phyloP scores from a whole-genome alignment of 1,140 invertebrate species.

The Pseudomyrmex gracilis region DNA sequence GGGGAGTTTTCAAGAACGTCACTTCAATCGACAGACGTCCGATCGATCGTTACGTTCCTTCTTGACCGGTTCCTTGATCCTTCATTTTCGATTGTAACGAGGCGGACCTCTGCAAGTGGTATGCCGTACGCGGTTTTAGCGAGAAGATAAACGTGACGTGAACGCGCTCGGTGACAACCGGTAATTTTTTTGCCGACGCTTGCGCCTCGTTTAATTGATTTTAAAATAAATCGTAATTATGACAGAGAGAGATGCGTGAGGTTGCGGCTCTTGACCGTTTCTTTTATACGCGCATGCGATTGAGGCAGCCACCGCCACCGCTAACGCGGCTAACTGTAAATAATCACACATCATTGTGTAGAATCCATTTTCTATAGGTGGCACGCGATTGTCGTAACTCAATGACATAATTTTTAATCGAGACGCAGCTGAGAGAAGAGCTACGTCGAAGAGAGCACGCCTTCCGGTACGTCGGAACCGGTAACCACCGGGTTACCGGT shows the following conservation, averaged over 20 bases:
- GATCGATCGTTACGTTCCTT: slow-evolving; percentile 45
- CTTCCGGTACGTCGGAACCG: slow-evolving; percentile 66
- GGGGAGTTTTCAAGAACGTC: slow-evolving; percentile 44
- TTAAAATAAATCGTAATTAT: slow-evolving; percentile 55
- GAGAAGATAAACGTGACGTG: slow-evolving; percentile 40
- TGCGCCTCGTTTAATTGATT: slow-evolving; percentile 53
- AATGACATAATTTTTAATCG: slow-evolving; percentile 68
- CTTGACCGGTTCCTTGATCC: slow-evolving; percentile 37
- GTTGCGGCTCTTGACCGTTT: background rate
- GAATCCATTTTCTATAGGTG: slow-evolving; percentile 32
- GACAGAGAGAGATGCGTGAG: slow-evolving; percentile 6
- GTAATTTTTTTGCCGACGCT: slow-evolving; percentile 52
- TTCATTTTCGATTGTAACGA: slow-evolving; percentile 43
- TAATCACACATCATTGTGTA: slow-evolving; percentile 46
- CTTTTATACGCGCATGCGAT: background rate
- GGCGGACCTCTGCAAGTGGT: background rate
- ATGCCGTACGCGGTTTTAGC: background rate
- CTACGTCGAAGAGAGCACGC: background rate
- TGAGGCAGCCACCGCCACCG: background rate
- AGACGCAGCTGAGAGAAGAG: slow-evolving; percentile 21
- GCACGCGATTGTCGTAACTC: slow-evolving; percentile 55
- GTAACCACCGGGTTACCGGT: slow-evolving; percentile 76
- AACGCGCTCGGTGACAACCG: slow-evolving; percentile 47
- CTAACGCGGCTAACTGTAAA: slow-evolving; percentile 13
- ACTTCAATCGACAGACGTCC: slow-evolving; percentile 45